Base-by-base conservation (phyloP, 1,140 invertebrate genomes). In the Calliopsis andreniformis region DNA sequence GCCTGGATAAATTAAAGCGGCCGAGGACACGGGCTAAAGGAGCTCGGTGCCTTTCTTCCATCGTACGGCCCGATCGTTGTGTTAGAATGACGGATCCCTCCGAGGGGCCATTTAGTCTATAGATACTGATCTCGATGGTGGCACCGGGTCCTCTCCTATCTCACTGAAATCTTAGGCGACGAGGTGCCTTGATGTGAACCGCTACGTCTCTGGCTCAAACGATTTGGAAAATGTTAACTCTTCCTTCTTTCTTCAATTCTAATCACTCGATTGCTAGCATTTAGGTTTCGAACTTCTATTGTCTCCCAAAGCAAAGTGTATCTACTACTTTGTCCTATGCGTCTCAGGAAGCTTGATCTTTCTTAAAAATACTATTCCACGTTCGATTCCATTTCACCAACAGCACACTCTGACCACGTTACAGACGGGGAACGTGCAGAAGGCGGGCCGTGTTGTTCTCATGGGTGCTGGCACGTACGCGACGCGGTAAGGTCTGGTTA, bases 71-170 rank as follows among this genome's bases (percentile, higher is more conserved):
- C 71, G 70, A 84, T 70, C 79, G 45, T 79, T 88, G 88, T 88
- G 89, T 87, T 88, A 90, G 89, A 91, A 91, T 91, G 90, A 91
- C 88, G 84, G 86, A 91, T 91, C 87, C 89, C 77, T 86, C 69
- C 68, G 71, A 49, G 81, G 82, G 83, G 75, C 84, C 85, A 87
- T 90, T 89, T 90, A 89, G 88, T 83, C 84, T 76, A 86, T 82
- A 88, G 89, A 91, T 91, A 91, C 79, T 78, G 78, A 91, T 91
- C 89, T 89, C 86, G 88, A 89, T 88, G 84, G 66, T 80, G 76
- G 75, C 76, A 71, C 79, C 69, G 84, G 82, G 86, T 79, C 75
- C 76, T 16, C 47, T 16, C 18, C 47, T 39, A 43, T 43, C 67
- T 76, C 86, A 76, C n/a, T 42, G 70, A 45, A 84, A 84, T 84